Evolutionary conservation across 2,113 vertebrate genomes (phyloP).

Genomic region (Tursiops truncatus): DNA sequence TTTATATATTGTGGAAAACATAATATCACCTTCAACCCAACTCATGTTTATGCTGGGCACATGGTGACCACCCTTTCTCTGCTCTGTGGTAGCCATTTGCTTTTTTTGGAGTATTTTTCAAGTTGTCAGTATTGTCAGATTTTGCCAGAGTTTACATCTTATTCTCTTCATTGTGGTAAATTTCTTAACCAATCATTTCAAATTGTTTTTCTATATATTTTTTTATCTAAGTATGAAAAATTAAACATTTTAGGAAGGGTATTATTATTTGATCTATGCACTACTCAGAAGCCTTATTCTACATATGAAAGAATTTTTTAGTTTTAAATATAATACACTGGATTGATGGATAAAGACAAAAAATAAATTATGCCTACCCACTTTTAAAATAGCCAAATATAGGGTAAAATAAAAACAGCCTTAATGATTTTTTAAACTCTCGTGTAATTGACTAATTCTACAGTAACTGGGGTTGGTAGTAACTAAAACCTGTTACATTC

Average conservation of each 20-base stretch:
- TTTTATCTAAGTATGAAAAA: neutral
- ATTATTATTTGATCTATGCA: neutral
- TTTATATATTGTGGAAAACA: neutral
- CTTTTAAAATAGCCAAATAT: constrained; percentile 21
- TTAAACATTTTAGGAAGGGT: neutral
- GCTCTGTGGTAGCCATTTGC: neutral
- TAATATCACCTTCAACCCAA: neutral
- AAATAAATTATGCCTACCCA: neutral
- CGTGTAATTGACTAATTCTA: constrained; percentile 50
- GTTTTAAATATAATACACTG: neutral
- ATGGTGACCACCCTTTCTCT: neutral
- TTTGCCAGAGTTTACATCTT: neutral
- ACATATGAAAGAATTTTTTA: neutral
- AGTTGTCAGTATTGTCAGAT: neutral
- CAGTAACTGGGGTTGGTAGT: constrained; percentile 33
- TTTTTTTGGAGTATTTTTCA: neutral
- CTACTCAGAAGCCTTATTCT: neutral
- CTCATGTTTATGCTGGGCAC: neutral
- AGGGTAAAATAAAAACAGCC: constrained; percentile 31
- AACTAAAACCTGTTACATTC: constrained; percentile 63
- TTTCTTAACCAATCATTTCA: constrained; percentile 9
- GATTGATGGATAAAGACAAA: neutral
- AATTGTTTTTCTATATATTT: neutral
- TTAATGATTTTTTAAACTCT: constrained; percentile 44
- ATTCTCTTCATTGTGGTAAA: neutral